Conservation (phyloP, 2,888 invertebrate species). For the Pammene aurita region DNA sequence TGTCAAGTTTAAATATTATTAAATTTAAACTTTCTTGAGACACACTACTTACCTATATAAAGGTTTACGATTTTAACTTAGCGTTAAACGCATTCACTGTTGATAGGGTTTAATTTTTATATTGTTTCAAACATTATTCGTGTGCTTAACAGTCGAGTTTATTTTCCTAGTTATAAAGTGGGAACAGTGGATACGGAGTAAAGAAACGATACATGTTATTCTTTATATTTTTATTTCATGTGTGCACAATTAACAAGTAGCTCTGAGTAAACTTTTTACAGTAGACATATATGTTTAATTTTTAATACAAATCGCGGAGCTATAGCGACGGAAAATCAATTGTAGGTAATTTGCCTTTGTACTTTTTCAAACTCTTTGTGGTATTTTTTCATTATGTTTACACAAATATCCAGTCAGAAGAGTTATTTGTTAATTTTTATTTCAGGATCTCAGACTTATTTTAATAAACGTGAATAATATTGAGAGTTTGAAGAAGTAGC, state of each 20-base stretch:
- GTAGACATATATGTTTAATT: constrained; percentile 16
- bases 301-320: constrained; percentile 4
- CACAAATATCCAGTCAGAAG: too few relatives aligned
- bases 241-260: constrained; percentile 83
- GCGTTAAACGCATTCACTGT: too few relatives aligned
- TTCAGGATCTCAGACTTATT: too few relatives aligned
- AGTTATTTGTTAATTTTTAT: too few relatives aligned
- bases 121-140: too few relatives aligned
- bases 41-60: too few relatives aligned
- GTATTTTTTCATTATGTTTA: background rate
- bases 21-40: too few relatives aligned
- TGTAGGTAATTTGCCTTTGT: background rate
- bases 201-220: constrained; percentile 45
- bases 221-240: constrained; percentile 72
- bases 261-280: constrained; percentile 69
- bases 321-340: background rate
- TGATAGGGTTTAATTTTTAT: too few relatives aligned
- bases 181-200: background rate
- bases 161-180: too few relatives aligned
- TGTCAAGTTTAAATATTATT: too few relatives aligned
- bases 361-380: constrained; percentile 3
- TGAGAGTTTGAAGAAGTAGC: background rate
- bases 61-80: too few relatives aligned
- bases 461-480: background rate
- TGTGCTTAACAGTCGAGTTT: too few relatives aligned